phyloP scores from a whole-genome alignment of 2,113 vertebrate species.

The human (Homo sapiens) region GRCh38 chrX:139114501-139115000 shows the following conservation, averaged over 20 bases:
- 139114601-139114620: neutral
- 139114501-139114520: neutral
- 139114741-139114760: neutral
- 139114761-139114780: neutral
- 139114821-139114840: neutral
- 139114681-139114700: neutral
- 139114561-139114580: neutral
- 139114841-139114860: neutral
- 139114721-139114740: neutral
- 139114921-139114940: neutral
- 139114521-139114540: neutral
- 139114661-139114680: neutral
- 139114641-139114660: neutral
- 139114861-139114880: neutral
- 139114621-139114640: neutral
- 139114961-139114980: neutral
- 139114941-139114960: slow-evolving; percentile 17
- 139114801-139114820: neutral
- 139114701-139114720: neutral
- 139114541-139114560: neutral
- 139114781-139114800: neutral
- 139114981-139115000: neutral
- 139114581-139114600: neutral
- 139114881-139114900: neutral
- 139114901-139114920: neutral